phyloP scores from a whole-genome alignment of 2,888 invertebrate species.

The Eupithecia insigniata region DNA sequence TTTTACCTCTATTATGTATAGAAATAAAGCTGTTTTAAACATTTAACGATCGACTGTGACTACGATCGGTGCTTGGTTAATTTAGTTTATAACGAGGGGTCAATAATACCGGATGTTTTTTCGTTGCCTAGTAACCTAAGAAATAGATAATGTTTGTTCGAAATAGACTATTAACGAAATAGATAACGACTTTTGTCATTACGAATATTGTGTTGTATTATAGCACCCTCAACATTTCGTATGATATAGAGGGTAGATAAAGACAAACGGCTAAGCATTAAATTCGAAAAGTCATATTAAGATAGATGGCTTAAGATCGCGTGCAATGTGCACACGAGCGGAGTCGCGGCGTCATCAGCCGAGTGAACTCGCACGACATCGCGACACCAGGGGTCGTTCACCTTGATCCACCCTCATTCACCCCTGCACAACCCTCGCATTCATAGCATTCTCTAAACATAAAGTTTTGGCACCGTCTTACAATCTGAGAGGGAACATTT shows the following conservation, averaged over 20 bases:
- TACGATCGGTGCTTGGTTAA: constrained; percentile 34
- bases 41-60: constrained; percentile 21
- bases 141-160: background rate
- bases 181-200: constrained; percentile 1
- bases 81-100: constrained; percentile 47
- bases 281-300: constrained; percentile 8
- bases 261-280: constrained; percentile 14
- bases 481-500: constrained; percentile 24
- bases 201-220: background rate
- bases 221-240: constrained; percentile 1
- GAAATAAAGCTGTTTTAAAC: constrained; percentile 47
- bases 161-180: constrained; percentile 1
- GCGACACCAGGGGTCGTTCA: constrained; percentile 63
- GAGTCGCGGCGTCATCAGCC: constrained; percentile 35
- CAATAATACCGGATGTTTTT: constrained; percentile 56
- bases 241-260: constrained; percentile 7
- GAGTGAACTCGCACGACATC: constrained; percentile 46
- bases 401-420: constrained; percentile 55
- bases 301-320: constrained; percentile 22
- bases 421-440: constrained; percentile 55
- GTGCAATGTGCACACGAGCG: constrained; percentile 42
- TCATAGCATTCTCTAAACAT: constrained; percentile 43
- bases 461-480: constrained; percentile 35
- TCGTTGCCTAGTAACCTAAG: constrained; percentile 14
- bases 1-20: constrained; percentile 54